Evolutionary conservation across 2,797 vertebrate genomes (phyloP).

Genomic region (Sorex maritimensis): DNA sequence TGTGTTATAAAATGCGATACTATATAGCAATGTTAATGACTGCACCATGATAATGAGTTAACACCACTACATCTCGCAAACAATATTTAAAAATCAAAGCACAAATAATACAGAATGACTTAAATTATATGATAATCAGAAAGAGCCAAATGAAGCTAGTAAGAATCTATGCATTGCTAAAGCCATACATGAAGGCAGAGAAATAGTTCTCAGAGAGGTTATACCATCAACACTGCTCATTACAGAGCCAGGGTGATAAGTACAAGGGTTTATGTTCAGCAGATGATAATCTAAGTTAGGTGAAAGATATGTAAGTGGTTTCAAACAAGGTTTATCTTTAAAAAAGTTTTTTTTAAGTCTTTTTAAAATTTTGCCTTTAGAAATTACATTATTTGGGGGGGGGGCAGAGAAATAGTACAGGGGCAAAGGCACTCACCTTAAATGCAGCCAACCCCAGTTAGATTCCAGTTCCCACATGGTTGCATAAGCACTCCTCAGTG

Average conservation of each 20-base stretch:
- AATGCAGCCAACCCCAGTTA: too few relatives aligned
- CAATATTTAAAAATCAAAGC: neutral
- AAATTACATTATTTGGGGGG: neutral
- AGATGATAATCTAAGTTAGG: neutral
- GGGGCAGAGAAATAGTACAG: too few relatives aligned
- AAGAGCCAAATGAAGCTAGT: neutral
- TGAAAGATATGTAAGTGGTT: neutral
- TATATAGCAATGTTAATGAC: slow-evolving; percentile 10
- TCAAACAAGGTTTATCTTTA: neutral
- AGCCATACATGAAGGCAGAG: neutral
- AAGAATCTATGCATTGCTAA: neutral
- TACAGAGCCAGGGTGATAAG: neutral
- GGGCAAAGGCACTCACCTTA: too few relatives aligned
- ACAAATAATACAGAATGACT: neutral
- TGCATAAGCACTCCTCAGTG: too few relatives aligned
- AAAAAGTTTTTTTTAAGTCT: neutral
- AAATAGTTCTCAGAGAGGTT: neutral
- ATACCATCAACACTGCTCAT: too few relatives aligned
- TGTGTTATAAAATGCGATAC: neutral
- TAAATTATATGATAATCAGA: neutral
- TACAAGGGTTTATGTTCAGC: neutral
- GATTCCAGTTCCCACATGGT: too few relatives aligned
- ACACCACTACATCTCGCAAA: neutral
- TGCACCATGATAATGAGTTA: neutral
- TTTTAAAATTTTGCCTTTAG: neutral